Conservation (phyloP, 2,113 vertebrate genomes). For the Urocolius indicus region DNA sequence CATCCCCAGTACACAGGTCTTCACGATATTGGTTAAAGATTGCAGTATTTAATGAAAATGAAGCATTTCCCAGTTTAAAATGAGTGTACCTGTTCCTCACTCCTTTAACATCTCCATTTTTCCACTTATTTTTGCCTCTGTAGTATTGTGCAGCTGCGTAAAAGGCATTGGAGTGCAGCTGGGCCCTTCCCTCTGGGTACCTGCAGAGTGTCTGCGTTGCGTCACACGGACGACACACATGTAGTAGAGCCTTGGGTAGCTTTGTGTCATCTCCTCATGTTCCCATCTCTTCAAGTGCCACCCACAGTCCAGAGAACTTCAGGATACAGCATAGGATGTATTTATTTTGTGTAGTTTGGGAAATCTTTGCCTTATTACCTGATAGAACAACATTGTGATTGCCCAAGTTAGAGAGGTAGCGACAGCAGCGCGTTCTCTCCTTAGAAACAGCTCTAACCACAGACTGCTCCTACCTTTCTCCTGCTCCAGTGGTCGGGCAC, state of each 20-base stretch:
- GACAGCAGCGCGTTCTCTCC: neutral
- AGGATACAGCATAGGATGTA: neutral
- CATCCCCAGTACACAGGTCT: accelerated
- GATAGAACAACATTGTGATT: neutral
- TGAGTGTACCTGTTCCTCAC: neutral
- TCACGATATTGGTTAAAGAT: neutral
- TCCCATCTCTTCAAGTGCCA: neutral
- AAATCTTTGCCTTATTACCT: neutral
- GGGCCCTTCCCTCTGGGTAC: neutral
- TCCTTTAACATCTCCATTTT: neutral
- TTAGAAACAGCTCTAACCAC: neutral
- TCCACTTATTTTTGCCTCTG: neutral
- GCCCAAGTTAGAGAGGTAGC: neutral
- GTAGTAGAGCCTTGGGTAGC: neutral
- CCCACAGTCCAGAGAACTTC: neutral
- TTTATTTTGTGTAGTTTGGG: neutral
- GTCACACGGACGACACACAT: neutral
- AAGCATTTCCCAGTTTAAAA: neutral
- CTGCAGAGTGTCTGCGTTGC: neutral
- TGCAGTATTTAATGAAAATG: neutral
- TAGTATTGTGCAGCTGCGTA: neutral
- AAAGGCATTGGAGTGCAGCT: neutral
- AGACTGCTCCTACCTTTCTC: neutral
- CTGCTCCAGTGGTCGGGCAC: neutral
- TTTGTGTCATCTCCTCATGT: neutral